A percentile compares a stretch with the other conserved stretches of the same genome.
phyloP scores from a whole-genome alignment of 2,113 vertebrate species.

The Lamprologus sp. region DNA sequence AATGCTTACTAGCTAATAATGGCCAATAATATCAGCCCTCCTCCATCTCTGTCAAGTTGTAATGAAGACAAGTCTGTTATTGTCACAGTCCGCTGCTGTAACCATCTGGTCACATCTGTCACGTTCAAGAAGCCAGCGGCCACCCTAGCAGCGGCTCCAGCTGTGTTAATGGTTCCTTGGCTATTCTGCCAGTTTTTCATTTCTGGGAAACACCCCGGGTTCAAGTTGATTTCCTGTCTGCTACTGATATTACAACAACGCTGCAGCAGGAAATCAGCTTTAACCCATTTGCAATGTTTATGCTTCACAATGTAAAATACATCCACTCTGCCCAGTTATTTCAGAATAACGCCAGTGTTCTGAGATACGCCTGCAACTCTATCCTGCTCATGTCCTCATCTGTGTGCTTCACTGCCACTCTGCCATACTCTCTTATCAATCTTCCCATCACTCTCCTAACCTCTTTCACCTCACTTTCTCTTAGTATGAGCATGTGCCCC shows the following conservation, averaged over 20 bases:
- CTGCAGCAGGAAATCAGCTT: background rate
- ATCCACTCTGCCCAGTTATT: background rate
- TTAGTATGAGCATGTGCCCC: slow-evolving; percentile 1
- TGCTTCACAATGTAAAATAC: background rate
- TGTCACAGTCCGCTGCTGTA: background rate
- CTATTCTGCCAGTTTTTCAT: background rate
- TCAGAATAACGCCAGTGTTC: background rate
- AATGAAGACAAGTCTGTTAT: background rate
- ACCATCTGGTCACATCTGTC: background rate
- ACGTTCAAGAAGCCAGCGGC: background rate
- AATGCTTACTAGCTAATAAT: background rate
- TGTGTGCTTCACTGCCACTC: background rate
- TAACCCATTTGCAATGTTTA: background rate
- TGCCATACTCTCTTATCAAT: background rate
- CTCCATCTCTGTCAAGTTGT: background rate
- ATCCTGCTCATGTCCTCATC: background rate
- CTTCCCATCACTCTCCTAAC: slow-evolving; percentile 1
- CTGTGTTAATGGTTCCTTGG: background rate
- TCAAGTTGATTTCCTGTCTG: background rate
- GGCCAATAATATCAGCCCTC: background rate
- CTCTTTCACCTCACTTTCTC: slow-evolving; percentile 9
- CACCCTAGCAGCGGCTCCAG: background rate
- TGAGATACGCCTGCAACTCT: background rate
- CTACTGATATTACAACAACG: background rate
- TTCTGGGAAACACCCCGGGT: background rate